These are phyloP conservation scores for Carettochelys insculpta DNA, from an alignment of 2,113 vertebrate genomes.

Conservation along the genomic window DNA sequence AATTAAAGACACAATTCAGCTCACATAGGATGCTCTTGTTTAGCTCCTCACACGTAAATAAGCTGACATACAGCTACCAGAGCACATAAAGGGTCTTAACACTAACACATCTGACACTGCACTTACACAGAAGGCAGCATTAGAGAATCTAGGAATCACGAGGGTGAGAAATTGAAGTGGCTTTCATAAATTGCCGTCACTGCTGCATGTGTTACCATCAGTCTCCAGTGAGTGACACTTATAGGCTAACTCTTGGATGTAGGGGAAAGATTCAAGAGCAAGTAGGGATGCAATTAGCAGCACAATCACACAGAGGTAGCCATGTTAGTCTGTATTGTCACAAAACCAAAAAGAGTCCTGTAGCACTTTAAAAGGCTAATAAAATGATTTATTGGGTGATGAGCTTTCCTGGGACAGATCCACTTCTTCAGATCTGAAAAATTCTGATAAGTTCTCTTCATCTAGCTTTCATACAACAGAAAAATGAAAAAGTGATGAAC, in stretches of 20 bases:
- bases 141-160: constrained; percentile 49
- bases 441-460: too few species aligned
- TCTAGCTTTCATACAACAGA: too few species aligned
- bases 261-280: constrained; percentile 66
- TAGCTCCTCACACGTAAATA: constrained; percentile 23
- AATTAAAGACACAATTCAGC: constrained; percentile 31
- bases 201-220: constrained; percentile 77
- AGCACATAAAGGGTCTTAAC: constrained; percentile 41
- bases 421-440: too few species aligned
- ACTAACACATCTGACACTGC: constrained; percentile 21
- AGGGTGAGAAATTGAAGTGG: constrained; percentile 59
- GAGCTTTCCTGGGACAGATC: too few species aligned
- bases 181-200: constrained; percentile 59
- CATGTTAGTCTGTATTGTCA: too few species aligned
- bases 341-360: too few species aligned
- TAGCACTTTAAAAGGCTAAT: too few species aligned
- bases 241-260: constrained; percentile 26
- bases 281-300: constrained; percentile 76
- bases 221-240: constrained; percentile 67
- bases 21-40: constrained; percentile 47
- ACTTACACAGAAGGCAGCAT: constrained; percentile 61
- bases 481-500: too few species aligned
- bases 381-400: too few species aligned
- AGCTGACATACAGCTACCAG: constrained; percentile 54
- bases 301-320: too few species aligned